phyloP scores from a whole-genome alignment of 2,113 vertebrate genomes.

The Peromyscus leucopus region DNA sequence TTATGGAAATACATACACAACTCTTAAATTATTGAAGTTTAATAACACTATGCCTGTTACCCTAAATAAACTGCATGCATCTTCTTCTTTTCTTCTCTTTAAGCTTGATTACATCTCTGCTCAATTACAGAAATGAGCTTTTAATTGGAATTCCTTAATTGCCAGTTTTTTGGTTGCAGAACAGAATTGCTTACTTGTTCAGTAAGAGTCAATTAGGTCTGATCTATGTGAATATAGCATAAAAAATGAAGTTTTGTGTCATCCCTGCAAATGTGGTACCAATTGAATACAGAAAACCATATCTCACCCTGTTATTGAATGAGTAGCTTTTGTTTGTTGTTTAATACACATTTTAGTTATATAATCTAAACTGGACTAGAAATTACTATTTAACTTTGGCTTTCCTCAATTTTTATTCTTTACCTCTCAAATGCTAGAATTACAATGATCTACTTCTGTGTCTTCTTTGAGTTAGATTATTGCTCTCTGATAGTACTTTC shows the following conservation, averaged over 20 bases:
- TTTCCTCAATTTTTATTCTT: not conserved
- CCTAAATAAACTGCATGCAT: slow-evolving; percentile 61
- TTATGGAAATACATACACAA: slow-evolving; percentile 24
- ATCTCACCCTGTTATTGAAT: not conserved
- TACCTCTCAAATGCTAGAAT: not conserved
- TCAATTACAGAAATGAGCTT: slow-evolving; percentile 81
- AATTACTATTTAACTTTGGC: not conserved
- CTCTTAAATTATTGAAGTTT: slow-evolving; percentile 58
- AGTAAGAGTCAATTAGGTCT: slow-evolving; percentile 70
- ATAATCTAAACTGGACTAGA: not conserved
- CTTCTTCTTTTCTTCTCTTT: slow-evolving; percentile 70
- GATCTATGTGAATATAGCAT: slow-evolving; percentile 48
- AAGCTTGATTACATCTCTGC: slow-evolving; percentile 78
- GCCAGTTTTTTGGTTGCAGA: slow-evolving; percentile 64
- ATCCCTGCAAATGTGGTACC: not conserved
- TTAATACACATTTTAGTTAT: not conserved
- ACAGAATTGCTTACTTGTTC: slow-evolving; percentile 66
- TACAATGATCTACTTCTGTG: not conserved
- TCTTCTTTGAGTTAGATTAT: not conserved
- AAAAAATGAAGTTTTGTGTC: slow-evolving; percentile 46
- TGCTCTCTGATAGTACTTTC: not conserved
- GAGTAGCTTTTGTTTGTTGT: not conserved
- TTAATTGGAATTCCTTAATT: slow-evolving; percentile 82
- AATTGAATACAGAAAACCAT: not conserved
- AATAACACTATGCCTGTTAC: slow-evolving; percentile 30